Conservation (phyloP, 2,888 invertebrate species). For the Apamea epomidion region DNA sequence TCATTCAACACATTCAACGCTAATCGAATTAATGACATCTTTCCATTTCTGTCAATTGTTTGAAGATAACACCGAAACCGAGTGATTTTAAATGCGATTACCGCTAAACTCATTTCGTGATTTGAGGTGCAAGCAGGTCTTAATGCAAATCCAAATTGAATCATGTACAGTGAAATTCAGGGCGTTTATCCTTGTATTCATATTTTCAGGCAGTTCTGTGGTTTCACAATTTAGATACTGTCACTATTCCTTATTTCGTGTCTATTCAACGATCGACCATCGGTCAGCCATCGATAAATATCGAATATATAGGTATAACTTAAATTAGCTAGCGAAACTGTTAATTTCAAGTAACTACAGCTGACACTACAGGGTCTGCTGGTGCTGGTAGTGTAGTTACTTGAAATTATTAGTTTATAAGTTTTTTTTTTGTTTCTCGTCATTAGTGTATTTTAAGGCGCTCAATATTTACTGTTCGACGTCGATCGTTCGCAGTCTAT, state of each 20-base stretch:
- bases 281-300: background rate
- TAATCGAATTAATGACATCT: background rate
- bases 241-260: background rate
- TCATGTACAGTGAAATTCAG: background rate
- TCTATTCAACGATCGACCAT: background rate
- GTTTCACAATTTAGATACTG: background rate
- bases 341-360: too few species aligned
- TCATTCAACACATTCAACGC: background rate
- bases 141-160: too few species aligned
- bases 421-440: too few species aligned
- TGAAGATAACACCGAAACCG: too few species aligned
- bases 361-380: too few species aligned
- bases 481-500: background rate
- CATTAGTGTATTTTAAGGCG: background rate
- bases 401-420: too few species aligned
- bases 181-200: background rate
- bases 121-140: background rate
- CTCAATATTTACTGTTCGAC: background rate
- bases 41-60: too few species aligned
- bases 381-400: too few species aligned
- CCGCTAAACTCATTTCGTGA: too few species aligned
- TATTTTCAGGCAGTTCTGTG: background rate
- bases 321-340: too few species aligned
- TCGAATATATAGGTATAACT: too few species aligned
- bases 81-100: too few species aligned